Evolutionary conservation across 2,888 invertebrate genomes (phyloP), one percentile per base, ranked within the genome.

Genomic region (Tenthredo livida): DNA sequence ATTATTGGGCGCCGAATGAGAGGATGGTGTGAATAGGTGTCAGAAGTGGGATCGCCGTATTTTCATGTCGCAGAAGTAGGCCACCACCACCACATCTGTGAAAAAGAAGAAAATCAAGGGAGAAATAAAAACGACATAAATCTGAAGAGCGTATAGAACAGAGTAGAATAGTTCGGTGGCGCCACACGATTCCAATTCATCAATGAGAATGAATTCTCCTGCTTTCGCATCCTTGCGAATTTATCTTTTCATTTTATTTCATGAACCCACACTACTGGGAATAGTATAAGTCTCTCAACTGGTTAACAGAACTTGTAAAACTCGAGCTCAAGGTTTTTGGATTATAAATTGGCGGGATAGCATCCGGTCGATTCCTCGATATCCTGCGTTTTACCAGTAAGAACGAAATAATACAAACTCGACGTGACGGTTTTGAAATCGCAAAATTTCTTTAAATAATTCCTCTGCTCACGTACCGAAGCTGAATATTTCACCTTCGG

Each of bases 251-350:
- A n/a, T 47, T 83, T 83, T 43, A 65, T 83, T 83, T 21, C 40
- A 78, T 21, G 47, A 15, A 47, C 47, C 47, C 47, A 17, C 21
- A 37, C 15, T 58, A 54, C 78, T 7, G 21, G 2, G 43, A 67
- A 67, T 12, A 17, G 15, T 83, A 47, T 43, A 29, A 67, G 29
- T 67, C 82, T 65, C 29, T 65, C 47, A 29, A 37, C 61, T n/a
- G 10, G 73, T 37, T 73, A 85, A 67, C 73, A 85, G 58, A 72
- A 80, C 54, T 73, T 70, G 82, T 80, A 84, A 85, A 85, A 80
- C 37, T 25, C 40, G 50, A 65, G 17, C 25, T 37, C 40, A 58
- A 58, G 58, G 54, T 61, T 78, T 37, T 58, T 10, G 61, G 78
- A n/a, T 61, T 58, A 58, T 78, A 78, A 78, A 78, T 61, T 29